These are phyloP conservation scores for Hyles vespertilio DNA, from an alignment of 1,140 invertebrate species.

Conservation along the genomic window DNA sequence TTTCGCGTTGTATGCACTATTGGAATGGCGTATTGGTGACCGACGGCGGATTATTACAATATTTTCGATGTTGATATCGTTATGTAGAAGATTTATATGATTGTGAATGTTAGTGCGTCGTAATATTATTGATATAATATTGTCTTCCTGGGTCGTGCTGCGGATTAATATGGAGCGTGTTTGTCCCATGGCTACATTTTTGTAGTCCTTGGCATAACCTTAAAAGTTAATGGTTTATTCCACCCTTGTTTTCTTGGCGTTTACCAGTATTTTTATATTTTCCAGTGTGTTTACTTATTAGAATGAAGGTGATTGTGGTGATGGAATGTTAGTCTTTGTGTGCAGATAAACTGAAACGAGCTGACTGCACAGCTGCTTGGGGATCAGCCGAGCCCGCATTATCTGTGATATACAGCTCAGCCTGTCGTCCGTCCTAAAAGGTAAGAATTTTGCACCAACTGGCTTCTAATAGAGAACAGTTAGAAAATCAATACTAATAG, in stretches of 20 bases:
- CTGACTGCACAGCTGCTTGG: conserved; percentile 68
- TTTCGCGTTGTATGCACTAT: background rate
- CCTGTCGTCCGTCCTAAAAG: conserved; percentile 76
- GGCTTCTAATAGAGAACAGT: background rate
- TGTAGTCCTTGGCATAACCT: conserved; percentile 63
- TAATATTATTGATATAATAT: conserved; percentile 2
- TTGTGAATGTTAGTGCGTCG: conserved; percentile 5
- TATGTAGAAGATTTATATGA: background rate
- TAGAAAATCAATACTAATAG: background rate
- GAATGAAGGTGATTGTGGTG: conserved; percentile 9
- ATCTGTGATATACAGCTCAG: conserved; percentile 88
- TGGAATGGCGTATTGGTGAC: conserved; percentile 10
- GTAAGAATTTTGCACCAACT: conserved; percentile 29
- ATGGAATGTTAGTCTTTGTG: conserved; percentile 28
- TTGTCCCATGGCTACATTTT: background rate
- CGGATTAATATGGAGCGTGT: background rate
- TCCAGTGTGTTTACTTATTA: background rate
- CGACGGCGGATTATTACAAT: conserved; percentile 4
- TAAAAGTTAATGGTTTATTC: conserved; percentile 33
- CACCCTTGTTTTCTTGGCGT: no score
- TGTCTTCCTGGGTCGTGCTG: background rate
- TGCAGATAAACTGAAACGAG: conserved; percentile 67
- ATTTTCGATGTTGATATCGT: conserved; percentile 3
- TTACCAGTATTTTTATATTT: no score
- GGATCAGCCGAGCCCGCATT: conserved; percentile 72